Base-by-base conservation (phyloP, 2,888 invertebrate species). In the Drosophila merina region DNA sequence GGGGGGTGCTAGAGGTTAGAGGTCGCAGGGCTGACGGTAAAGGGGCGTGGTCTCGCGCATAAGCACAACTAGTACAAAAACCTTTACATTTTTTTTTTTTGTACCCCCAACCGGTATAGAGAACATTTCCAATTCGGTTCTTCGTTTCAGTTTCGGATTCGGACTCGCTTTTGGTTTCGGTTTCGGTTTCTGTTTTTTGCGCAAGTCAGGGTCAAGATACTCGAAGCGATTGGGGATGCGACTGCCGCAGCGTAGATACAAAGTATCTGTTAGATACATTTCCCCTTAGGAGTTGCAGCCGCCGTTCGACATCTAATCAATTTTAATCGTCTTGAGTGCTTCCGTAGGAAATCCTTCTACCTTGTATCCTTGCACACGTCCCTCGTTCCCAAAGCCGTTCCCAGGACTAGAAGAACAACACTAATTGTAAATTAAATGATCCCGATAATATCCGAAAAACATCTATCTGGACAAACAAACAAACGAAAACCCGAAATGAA, bases 201-300 rank as follows among this genome's bases (percentile, higher is more conserved):
- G 89, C 89, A 89, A 90, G 89, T 89, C 89, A 89, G 89, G 89
- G 90, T 89, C 89, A 89, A 89, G 56, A 77, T 42, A 20, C 30
- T 40, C 42, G 25, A 8, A 6, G n/a, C 66, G 62, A 77, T 79
- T 86, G 84, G 78, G 64, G 33, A 48, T 45, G 30, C 48, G 26
- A 25, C 20, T 1, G 20, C 1, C 20, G 0, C 1, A 28, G 40
- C 57, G 36, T n/a, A 20, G 9, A 40, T 57, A 33, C 7, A 26
- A 10, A 9, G 28, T 14, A 44, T 45, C 14, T 28, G 10, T 14
- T 10, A 57, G 45, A 38, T 47, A 47, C 36, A 33, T 40, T 47
- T 58, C 54, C 36, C 45, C 48, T 4, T 4, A 14, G 40, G 48
- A 26, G 33, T 28, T 44, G 30, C 40, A 69, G 70, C 40, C 62